These are phyloP conservation scores for Pimephales promelas DNA, from an alignment of 2,113 vertebrate genomes.

Conservation along the genomic window DNA sequence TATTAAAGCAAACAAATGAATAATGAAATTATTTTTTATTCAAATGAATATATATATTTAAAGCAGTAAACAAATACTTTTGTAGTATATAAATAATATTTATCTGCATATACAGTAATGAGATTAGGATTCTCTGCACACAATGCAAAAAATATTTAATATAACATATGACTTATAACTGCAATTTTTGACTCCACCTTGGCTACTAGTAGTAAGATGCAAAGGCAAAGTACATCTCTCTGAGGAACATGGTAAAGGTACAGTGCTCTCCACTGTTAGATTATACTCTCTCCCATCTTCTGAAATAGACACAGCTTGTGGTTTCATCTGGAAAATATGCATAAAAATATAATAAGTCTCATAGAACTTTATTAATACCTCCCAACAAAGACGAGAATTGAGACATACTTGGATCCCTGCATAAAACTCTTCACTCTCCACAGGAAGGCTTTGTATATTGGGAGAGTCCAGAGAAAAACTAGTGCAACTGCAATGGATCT, in stretches of 20 bases:
- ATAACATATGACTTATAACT: neutral
- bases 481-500: slow-evolving; percentile 86
- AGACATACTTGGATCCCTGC: slow-evolving; percentile 75
- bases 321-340: slow-evolving; percentile 71
- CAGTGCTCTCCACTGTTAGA: slow-evolving; percentile 80
- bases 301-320: slow-evolving; percentile 75
- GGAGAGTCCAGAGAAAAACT: slow-evolving; percentile 84
- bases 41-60: too few relatives aligned
- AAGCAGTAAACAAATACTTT: neutral
- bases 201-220: slow-evolving; percentile 74
- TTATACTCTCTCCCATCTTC: slow-evolving; percentile 83
- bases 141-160: neutral
- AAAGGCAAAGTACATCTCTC: slow-evolving; percentile 80
- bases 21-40: neutral
- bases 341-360: neutral
- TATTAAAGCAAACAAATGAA: neutral
- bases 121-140: neutral
- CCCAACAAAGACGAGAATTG: neutral
- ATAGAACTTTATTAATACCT: neutral
- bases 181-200: slow-evolving; percentile 70
- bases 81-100: neutral
- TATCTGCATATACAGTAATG: neutral
- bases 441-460: slow-evolving; percentile 68
- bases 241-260: slow-evolving; percentile 82
- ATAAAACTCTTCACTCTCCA: slow-evolving; percentile 88